Conservation (phyloP, 2,888 invertebrate species). For the Muscina levida region DNA sequence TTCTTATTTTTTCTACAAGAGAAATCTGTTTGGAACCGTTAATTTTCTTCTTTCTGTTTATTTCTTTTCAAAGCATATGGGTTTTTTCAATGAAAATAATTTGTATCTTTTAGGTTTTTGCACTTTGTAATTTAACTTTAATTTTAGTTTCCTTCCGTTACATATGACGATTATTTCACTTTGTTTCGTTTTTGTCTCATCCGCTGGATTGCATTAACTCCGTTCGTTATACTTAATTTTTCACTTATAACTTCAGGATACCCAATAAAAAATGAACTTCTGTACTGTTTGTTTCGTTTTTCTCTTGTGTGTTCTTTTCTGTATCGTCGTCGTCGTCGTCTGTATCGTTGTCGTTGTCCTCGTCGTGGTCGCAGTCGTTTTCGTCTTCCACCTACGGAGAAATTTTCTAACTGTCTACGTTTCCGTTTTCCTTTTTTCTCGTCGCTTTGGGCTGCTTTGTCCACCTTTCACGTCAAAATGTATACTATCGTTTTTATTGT, state of each 20-base stretch:
- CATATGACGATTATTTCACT: conserved; percentile 18
- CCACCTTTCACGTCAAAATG: conserved; percentile 38
- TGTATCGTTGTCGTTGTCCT: not conserved
- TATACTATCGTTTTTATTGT: conserved; percentile 34
- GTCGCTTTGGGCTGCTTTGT: conserved; percentile 5
- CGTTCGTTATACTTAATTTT: conserved; percentile 59
- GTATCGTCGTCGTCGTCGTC: conserved; percentile 31
- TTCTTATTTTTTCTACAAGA: conserved; percentile 4
- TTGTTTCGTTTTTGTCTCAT: not conserved
- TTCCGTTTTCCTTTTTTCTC: not conserved
- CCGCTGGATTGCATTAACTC: conserved; percentile 23
- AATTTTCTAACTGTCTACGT: conserved; percentile 26
- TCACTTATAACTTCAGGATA: conserved; percentile 55
- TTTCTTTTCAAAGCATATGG: conserved; percentile 55
- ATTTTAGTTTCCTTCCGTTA: too few species aligned
- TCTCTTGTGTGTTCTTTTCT: conserved; percentile 9
- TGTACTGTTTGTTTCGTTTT: conserved; percentile 42
- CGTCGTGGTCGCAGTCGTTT: conserved; percentile 17
- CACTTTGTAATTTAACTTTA: too few species aligned
- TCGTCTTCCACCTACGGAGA: conserved; percentile 9
- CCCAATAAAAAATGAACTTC: conserved; percentile 52
- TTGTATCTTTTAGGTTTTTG: not conserved
- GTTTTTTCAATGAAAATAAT: not conserved
- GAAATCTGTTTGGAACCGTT: too few species aligned
- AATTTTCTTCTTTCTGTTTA: too few species aligned